Evolutionary conservation across 2,888 invertebrate species (phyloP).

Genomic region (Timema cristinae): DNA sequence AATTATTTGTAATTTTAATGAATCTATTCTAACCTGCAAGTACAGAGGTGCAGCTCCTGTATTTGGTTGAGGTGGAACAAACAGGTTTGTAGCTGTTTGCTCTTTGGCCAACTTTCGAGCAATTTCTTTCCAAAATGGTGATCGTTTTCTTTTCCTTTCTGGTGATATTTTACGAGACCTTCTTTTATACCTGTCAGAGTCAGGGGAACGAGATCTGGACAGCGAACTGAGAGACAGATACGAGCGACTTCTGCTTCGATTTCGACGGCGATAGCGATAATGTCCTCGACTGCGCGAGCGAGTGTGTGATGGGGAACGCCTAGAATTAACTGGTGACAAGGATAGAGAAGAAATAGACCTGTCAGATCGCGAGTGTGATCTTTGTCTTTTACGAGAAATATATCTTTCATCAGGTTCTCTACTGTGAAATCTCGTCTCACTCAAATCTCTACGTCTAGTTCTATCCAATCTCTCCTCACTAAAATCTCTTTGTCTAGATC

Average conservation of each 20-base stretch:
- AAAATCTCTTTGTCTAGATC: not conserved
- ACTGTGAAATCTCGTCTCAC: not conserved
- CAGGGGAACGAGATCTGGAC: constrained; percentile 7
- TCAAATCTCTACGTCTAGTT: not conserved
- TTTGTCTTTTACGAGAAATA: not conserved
- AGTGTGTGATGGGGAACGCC: not conserved
- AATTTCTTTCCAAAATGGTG: constrained; percentile 10
- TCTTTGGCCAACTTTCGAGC: constrained; percentile 5
- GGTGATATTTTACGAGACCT: not conserved
- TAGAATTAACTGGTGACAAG: not conserved
- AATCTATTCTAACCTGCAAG: no score
- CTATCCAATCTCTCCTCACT: not conserved
- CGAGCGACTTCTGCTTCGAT: not conserved
- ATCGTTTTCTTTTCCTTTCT: not conserved
- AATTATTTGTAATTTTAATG: no score
- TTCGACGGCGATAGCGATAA: no score
- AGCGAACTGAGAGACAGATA: not conserved
- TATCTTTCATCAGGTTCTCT: not conserved
- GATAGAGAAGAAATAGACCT: not conserved
- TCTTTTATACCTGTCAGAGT: not conserved
- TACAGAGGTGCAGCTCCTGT: no score
- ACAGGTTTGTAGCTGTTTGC: no score
- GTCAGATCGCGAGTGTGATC: not conserved
- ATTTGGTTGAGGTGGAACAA: no score
- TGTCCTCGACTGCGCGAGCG: no score